A percentile compares a stretch with the other conserved stretches of the same genome.
Evolutionary conservation across 2,888 invertebrate species (phyloP).

Genomic region (Periphyllus acericola): DNA sequence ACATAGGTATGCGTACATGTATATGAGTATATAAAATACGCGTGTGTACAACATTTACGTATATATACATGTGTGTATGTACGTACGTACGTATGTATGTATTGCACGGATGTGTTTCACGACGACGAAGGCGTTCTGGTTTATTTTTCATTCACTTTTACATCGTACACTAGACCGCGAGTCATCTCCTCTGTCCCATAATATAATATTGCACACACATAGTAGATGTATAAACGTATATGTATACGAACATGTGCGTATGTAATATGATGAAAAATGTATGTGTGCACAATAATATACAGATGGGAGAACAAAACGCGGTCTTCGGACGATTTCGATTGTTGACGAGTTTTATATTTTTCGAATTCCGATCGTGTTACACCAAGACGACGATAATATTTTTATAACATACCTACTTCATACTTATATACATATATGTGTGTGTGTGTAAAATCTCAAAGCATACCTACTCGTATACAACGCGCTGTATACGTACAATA

Average conservation of each 20-base stretch:
- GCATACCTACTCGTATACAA: too few relatives aligned
- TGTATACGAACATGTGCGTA: not conserved
- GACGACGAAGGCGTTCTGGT: not conserved
- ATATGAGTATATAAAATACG: not conserved
- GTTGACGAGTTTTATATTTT: not conserved
- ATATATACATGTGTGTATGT: not conserved
- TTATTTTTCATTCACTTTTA: slow-evolving; percentile 11
- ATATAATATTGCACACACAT: not conserved
- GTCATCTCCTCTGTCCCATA: not conserved
- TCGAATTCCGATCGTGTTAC: slow-evolving; percentile 14
- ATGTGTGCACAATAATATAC: not conserved
- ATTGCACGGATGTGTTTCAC: not conserved
- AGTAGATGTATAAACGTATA: not conserved
- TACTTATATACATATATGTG: not conserved
- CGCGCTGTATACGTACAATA: not conserved
- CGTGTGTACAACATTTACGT: not conserved
- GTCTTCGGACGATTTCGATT: not conserved
- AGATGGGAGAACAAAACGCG: not conserved
- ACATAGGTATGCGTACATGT: not conserved
- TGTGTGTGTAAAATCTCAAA: not conserved
- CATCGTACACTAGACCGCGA: not conserved
- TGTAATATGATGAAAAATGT: too few relatives aligned
- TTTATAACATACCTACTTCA: not conserved
- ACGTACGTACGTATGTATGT: not conserved
- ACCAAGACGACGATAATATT: not conserved